Evolutionary conservation across 1,140 invertebrate genomes (phyloP).

Genomic region (Agraylea sexmaculata): DNA sequence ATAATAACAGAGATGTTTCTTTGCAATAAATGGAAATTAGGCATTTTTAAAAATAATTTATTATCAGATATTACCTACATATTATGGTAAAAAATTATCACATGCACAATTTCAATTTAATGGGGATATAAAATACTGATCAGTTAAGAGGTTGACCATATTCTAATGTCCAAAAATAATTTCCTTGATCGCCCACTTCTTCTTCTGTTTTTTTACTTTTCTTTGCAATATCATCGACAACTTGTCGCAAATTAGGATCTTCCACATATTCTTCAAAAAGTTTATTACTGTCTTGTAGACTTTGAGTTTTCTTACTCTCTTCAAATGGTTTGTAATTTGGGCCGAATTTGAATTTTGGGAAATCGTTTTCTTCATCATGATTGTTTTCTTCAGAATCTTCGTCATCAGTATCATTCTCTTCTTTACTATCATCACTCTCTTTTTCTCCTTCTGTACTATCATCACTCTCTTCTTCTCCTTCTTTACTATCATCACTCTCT

Average conservation of each 20-base stretch:
- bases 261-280: constrained; percentile 20
- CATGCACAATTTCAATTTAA: too few relatives aligned
- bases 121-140: too few relatives aligned
- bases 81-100: too few relatives aligned
- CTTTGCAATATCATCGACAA: constrained; percentile 29
- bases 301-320: too few relatives aligned
- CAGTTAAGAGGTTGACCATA: constrained; percentile 33
- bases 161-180: constrained; percentile 41
- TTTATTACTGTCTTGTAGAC: too few relatives aligned
- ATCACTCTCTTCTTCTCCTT: constrained; percentile 18
- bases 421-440: constrained; percentile 17
- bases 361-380: too few relatives aligned
- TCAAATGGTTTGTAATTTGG: too few relatives aligned
- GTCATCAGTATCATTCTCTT: constrained; percentile 23
- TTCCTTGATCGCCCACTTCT: constrained; percentile 28
- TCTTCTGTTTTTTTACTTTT: constrained; percentile 30
- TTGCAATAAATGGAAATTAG: too few relatives aligned
- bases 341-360: too few relatives aligned
- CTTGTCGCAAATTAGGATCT: constrained; percentile 27
- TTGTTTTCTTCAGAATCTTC: constrained; percentile 25
- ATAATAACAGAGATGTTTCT: too few relatives aligned
- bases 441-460: constrained; percentile 20
- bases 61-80: too few relatives aligned
- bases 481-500: constrained; percentile 10
- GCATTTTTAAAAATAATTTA: too few relatives aligned